Percentiles rank a stretch among this genome's conserved stretches.
These are phyloP conservation scores for Torymus auratus DNA, from an alignment of 2,888 invertebrate species.

Conservation along the genomic window DNA sequence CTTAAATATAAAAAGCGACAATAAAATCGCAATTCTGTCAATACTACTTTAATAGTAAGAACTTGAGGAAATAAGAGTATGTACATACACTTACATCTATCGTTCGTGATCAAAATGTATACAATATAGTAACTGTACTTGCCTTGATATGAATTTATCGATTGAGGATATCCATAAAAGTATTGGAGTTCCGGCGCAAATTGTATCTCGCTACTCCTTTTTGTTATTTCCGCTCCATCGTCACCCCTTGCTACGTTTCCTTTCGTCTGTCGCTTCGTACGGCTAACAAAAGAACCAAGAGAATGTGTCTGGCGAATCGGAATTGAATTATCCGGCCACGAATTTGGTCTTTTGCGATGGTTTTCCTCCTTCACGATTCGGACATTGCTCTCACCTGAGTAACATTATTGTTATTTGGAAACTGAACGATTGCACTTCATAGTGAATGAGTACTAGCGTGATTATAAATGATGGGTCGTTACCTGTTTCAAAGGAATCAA, in stretches of 20 bases:
- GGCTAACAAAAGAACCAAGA: neutral
- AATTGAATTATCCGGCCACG: conserved; percentile 14
- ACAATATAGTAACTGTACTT: neutral
- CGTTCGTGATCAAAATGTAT: too few relatives aligned
- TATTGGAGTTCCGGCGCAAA: conserved; percentile 59
- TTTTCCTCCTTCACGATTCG: neutral
- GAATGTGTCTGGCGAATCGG: conserved; percentile 4
- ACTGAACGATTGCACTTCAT: too few relatives aligned
- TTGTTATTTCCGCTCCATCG: conserved; percentile 63
- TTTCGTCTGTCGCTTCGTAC: conserved; percentile 24
- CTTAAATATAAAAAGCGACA: too few relatives aligned
- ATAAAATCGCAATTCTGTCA: too few relatives aligned
- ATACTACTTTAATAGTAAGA: too few relatives aligned
- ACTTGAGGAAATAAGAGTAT: too few relatives aligned
- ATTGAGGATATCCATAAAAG: conserved; percentile 52
- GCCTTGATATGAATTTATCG: conserved; percentile 12
- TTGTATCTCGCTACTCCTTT: conserved; percentile 67
- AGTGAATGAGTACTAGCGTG: too few relatives aligned
- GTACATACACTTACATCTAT: too few relatives aligned
- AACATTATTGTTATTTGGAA: too few relatives aligned
- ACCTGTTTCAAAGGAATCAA: conserved; percentile 16
- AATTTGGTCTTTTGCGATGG: neutral
- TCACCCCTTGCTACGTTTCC: neutral
- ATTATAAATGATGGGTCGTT: neutral
- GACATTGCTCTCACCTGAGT: too few relatives aligned